Base-by-base conservation (phyloP, 1,140 invertebrate species). In the Triops longicaudatus region DNA sequence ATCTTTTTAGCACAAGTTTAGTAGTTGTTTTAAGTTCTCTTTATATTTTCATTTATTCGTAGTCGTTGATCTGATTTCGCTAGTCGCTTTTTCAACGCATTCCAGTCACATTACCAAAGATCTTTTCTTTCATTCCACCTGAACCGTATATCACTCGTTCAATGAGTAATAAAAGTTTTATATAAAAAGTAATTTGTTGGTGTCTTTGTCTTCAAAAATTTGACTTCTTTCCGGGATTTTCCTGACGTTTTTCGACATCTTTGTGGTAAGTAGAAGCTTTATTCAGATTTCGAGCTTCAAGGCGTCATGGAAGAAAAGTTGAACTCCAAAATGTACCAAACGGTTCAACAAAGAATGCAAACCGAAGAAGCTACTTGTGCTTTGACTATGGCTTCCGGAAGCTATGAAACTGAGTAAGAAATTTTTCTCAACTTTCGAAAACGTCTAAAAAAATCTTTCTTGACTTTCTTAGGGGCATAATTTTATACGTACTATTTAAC, bases 211-310 rank as follows among this genome's bases (percentile, higher is more conserved):
- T 17, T 17, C 50, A 63, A 63, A 63, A n/a, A n/a, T 11, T 17
- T 63, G 50, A 9, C 5, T 37, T 37, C 31, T 37, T 37, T 37
- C 0, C 17, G 3, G 50, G 50, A 63, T 63, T 63, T 63, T 14
- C 17, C 22, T 63, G 5, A 6, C 22, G 22, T 63, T 63, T 63
- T 26, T 11, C 77, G 26, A 71, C 76, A 26, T 12, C 76, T 74
- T 76, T 81, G 77, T 79, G 78, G 79, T 86, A 83, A 88, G 73
- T 84, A 98, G 93, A 99, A 99, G 93, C 91, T 98, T 82, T 98
- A 98, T 86, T 95, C 95, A 26, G 97, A 99, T 85, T 99, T 99
- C 86, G 97, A 99, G 86, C 88, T 99, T 76, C 97, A 99, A 88
- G 97, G 98, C 78, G 96, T 99, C 26, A 94, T 96, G 84, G 97